Base-by-base conservation (phyloP, 2,113 vertebrate species). In the Calonectris borealis region DNA sequence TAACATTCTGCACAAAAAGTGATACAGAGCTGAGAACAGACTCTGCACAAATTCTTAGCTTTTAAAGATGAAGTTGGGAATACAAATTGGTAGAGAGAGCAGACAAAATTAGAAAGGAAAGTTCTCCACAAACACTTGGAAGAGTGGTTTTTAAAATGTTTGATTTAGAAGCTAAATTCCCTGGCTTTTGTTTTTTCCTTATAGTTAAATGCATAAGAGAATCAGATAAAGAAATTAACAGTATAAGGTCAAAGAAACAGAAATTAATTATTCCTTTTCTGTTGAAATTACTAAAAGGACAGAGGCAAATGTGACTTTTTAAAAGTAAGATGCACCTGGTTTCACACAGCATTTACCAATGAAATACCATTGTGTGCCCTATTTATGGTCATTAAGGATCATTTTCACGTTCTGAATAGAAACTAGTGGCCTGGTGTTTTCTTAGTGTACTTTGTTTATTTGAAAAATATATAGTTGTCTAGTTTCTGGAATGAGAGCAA, bases 161-260 rank as follows among this genome's bases (percentile, higher is more conserved):
- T 60, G 16, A n/a, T 83, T 93, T 94, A 95, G 92, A 93, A 92
- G 34, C 36, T 87, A 58, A 76, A 88, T 58, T 34, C 42, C 46
- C 8, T 58, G 73, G 58, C 9, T 97, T 77, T 90, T 75, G 32
- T 4, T 83, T 60, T 31, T 27, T 55, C 25, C 18, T 92, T 85
- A 76, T 46, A 88, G 70, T 89, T 80, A 92, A 97, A 89, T 78
- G 87, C 95, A 66, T 75, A 95, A 42, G 42, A 64, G 83, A 97
- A 95, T 96, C 81, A 93, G 81, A 91, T 90, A 89, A 94, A 97
- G 44, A 90, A 84, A 70, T 62, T 91, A 93, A 94, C 21, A 94
- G 32, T 82, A 94, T 94, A 65, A 79, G 51, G 72, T 57, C 76
- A 88, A 95, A 94, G 40, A 83, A 65, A 72, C 25, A 31, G 36